Percentiles rank a stretch among this genome's conserved stretches.
phyloP scores from a whole-genome alignment of 1,140 invertebrate species.

The Muscidifurax raptorellus region DNA sequence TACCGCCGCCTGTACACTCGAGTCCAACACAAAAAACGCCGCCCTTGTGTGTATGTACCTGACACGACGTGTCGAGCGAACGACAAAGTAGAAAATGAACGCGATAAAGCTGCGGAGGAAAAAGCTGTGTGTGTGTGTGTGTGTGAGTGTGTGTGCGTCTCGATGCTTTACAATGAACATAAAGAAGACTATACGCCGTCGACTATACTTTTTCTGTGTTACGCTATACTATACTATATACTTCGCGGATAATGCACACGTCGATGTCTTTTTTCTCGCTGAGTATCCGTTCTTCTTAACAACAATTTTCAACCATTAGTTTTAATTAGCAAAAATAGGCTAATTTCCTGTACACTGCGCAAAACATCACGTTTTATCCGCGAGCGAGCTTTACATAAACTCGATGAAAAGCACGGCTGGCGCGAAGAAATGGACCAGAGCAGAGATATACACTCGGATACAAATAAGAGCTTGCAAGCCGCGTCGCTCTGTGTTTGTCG shows the following conservation, averaged over 20 bases:
- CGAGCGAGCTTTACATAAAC: too few species aligned
- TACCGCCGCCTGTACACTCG: neutral
- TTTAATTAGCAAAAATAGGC: too few species aligned
- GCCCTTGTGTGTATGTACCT: neutral
- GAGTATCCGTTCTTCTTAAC: too few species aligned
- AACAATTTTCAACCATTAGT: too few species aligned
- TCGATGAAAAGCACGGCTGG: neutral
- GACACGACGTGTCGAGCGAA: neutral
- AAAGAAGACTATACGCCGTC: neutral
- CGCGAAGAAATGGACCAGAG: neutral
- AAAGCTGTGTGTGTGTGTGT: too few species aligned
- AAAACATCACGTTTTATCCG: too few species aligned
- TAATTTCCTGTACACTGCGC: too few species aligned
- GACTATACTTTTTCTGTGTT: too few species aligned
- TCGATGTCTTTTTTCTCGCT: too few species aligned
- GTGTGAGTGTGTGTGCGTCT: too few species aligned
- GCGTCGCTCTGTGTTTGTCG: neutral
- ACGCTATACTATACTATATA: too few species aligned
- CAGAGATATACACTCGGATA: neutral
- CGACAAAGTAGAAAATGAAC: slow-evolving; percentile 24
- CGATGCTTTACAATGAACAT: neutral
- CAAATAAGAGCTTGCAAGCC: neutral
- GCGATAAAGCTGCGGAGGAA: neutral
- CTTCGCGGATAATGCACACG: too few species aligned
- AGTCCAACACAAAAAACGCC: neutral